These are phyloP conservation scores for Pyralis farinalis DNA, from an alignment of 2,888 invertebrate species.

Conservation along the genomic window DNA sequence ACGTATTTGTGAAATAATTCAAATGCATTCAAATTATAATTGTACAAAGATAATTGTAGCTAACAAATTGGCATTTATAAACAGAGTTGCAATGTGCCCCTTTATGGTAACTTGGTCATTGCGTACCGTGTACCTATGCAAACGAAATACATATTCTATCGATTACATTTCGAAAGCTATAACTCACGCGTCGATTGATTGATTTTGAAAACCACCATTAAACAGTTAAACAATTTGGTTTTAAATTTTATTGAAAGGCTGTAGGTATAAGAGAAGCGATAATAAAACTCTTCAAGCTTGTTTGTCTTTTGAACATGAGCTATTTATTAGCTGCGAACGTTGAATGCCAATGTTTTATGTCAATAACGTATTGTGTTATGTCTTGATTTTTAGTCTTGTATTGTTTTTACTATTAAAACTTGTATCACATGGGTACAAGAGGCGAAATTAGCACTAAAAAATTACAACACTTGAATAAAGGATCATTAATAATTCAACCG, in stretches of 20 bases:
- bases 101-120: constrained; percentile 32
- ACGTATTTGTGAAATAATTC: neutral
- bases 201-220: constrained; percentile 8
- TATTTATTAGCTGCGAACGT: no score
- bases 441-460: no score
- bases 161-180: constrained; percentile 27
- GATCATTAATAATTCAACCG: no score
- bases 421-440: no score
- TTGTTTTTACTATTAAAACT: no score
- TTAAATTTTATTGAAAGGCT: constrained; percentile 6
- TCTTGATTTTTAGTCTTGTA: no score
- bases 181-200: constrained; percentile 4
- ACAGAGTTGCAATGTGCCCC: constrained; percentile 33
- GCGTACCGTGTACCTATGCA: constrained; percentile 31
- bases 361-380: no score
- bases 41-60: constrained; percentile 8
- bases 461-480: no score
- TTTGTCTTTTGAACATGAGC: neutral
- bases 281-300: constrained; percentile 6
- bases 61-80: constrained; percentile 35
- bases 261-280: constrained; percentile 1
- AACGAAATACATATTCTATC: neutral
- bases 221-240: constrained; percentile 4
- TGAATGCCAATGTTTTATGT: no score
- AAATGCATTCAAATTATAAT: neutral